Evolutionary conservation across 2,888 invertebrate species (phyloP).

Genomic region (Abrostola tripartita): DNA sequence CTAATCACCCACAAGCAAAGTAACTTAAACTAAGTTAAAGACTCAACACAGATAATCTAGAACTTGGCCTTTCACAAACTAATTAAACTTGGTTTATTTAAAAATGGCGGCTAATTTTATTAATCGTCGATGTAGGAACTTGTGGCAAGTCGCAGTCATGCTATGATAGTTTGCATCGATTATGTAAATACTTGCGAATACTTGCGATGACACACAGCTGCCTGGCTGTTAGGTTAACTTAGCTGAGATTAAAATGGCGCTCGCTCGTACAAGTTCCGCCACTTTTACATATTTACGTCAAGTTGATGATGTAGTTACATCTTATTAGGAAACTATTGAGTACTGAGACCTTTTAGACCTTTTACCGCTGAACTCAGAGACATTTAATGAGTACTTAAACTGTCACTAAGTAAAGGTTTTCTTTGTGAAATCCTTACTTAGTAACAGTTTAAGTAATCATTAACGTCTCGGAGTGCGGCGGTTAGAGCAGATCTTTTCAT

Average conservation of each 20-base stretch:
- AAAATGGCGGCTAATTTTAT: slow-evolving; percentile 10
- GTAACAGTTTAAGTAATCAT: no score
- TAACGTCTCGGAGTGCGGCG: no score
- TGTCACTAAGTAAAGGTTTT: no score
- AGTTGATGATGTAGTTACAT: not conserved
- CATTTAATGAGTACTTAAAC: no score
- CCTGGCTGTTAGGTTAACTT: slow-evolving; percentile 15
- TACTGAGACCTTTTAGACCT: not conserved
- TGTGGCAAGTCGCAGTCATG: slow-evolving; percentile 17
- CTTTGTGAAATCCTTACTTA: no score
- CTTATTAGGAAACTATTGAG: not conserved
- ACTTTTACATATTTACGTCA: not conserved
- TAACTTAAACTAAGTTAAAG: not conserved
- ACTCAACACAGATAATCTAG: not conserved
- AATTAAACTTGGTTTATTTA: slow-evolving; percentile 21
- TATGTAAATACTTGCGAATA: slow-evolving; percentile 41
- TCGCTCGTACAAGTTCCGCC: not conserved
- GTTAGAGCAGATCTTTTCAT: no score
- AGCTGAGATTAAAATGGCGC: not conserved
- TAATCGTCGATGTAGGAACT: not conserved
- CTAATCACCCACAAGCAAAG: not conserved
- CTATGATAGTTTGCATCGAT: slow-evolving; percentile 29
- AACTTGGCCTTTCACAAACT: slow-evolving; percentile 17
- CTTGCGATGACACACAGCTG: slow-evolving; percentile 25
- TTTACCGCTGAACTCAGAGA: no score